phyloP scores from a whole-genome alignment of 2,888 invertebrate genomes.

The Steinernema scapterisci region DNA sequence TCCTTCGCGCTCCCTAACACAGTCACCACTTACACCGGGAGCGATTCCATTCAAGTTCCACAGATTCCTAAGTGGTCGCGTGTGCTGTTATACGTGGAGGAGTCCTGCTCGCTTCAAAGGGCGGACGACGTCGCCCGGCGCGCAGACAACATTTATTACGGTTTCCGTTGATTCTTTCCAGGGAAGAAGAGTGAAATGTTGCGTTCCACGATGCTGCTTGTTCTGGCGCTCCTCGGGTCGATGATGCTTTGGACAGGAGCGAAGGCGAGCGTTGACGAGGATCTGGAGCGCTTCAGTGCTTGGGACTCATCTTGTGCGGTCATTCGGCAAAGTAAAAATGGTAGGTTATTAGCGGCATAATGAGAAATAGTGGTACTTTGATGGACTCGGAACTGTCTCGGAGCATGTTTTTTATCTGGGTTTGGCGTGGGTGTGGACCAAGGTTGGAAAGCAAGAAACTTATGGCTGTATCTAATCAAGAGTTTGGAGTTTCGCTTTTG shows the following conservation, averaged over 20 bases:
- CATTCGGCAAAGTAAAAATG: slow-evolving; percentile 12
- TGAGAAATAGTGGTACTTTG: too few relatives aligned
- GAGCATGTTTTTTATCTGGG: too few relatives aligned
- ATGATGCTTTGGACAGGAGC: not conserved
- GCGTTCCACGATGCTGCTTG: not conserved
- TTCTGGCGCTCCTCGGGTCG: not conserved
- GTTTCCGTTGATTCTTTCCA: not conserved
- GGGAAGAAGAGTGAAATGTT: slow-evolving; percentile 21
- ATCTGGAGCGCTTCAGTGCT: not conserved
- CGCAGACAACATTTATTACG: not conserved
- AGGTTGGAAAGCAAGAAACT: too few relatives aligned
- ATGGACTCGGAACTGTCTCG: too few relatives aligned
- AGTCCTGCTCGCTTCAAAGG: not conserved
- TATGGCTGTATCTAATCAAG: too few relatives aligned
- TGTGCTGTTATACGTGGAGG: not conserved
- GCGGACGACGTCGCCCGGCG: not conserved
- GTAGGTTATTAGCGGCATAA: too few relatives aligned
- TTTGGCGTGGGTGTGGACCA: too few relatives aligned
- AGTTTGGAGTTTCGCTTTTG: too few relatives aligned
- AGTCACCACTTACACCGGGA: too few relatives aligned
- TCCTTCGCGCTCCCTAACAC: too few relatives aligned
- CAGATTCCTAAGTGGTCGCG: slow-evolving; percentile 21
- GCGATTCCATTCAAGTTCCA: not conserved
- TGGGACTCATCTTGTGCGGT: not conserved
- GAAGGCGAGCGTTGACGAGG: not conserved